Percentiles rank a stretch among this genome's conserved stretches.
Conservation (phyloP, 2,113 vertebrate species). For the Cromileptes altivelis region DNA sequence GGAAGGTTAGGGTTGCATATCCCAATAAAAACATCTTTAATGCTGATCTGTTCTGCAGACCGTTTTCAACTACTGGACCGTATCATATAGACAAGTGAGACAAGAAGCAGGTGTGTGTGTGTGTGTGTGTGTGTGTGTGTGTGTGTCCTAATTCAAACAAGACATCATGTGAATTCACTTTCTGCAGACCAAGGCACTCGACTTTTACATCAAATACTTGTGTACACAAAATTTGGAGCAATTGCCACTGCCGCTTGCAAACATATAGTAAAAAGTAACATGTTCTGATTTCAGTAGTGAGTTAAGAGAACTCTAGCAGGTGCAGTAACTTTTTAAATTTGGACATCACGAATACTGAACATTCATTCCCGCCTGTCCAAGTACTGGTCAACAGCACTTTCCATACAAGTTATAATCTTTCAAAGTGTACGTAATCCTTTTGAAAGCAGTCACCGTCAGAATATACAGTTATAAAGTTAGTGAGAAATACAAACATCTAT, state of each 20-base stretch:
- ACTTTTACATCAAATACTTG: constrained; percentile 57
- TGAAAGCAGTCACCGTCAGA: constrained; percentile 10
- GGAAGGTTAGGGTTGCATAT: constrained; percentile 10
- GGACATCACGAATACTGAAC: constrained; percentile 27
- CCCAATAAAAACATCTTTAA: constrained; percentile 14
- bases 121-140: constrained; percentile 2
- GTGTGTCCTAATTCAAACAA: constrained; percentile 53
- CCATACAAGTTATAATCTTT: constrained; percentile 11
- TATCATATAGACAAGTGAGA: constrained; percentile 42
- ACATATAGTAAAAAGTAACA: constrained; percentile 34
- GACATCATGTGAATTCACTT: constrained; percentile 55
- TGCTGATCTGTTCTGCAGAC: constrained; percentile 26
- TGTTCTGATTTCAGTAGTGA: constrained; percentile 8
- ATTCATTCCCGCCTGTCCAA: not conserved
- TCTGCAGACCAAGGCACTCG: constrained; percentile 76
- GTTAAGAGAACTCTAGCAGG: constrained; percentile 1
- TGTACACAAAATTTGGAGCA: constrained; percentile 39
- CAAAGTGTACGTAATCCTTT: not conserved
- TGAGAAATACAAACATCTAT: constrained; percentile 47
- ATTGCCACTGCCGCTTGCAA: constrained; percentile 34
- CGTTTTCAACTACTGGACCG: not conserved
- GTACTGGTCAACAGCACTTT: constrained; percentile 73
- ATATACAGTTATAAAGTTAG: constrained; percentile 39
- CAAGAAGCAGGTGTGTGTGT: constrained; percentile 37
- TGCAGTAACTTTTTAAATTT: constrained; percentile 13